Conservation (phyloP, 1,140 invertebrate species). For the Ladona fulva region DNA sequence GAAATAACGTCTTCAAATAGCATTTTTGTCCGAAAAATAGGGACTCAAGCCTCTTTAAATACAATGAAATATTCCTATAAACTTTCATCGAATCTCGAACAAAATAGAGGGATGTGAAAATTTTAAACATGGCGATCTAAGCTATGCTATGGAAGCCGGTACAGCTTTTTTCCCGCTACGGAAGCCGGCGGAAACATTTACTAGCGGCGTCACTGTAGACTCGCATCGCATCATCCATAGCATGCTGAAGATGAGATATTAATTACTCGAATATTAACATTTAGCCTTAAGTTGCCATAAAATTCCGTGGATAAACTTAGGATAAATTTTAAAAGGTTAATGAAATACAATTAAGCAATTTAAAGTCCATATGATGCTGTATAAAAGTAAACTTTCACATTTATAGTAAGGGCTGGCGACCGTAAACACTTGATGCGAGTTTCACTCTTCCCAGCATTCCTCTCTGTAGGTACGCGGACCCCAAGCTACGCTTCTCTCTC, state of each 20-base stretch:
- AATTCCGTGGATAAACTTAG: too few relatives aligned
- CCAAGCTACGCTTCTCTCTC: slow-evolving; percentile 8
- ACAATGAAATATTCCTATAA: too few relatives aligned
- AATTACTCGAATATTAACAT: too few relatives aligned
- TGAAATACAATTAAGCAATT: too few relatives aligned
- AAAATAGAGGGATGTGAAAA: too few relatives aligned
- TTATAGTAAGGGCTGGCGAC: background rate
- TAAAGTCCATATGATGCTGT: background rate
- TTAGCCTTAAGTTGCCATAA: too few relatives aligned
- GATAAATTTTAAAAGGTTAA: too few relatives aligned
- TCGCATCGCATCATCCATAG: background rate
- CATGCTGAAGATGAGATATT: too few relatives aligned
- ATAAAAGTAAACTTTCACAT: background rate
- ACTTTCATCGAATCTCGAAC: too few relatives aligned
- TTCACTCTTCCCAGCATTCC: background rate
- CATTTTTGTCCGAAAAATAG: too few relatives aligned
- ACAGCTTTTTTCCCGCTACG: background rate
- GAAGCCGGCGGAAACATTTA: background rate
- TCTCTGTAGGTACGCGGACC: background rate
- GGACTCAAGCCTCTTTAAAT: too few relatives aligned
- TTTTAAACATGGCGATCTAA: slow-evolving; percentile 28
- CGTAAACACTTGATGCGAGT: background rate
- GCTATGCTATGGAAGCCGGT: slow-evolving; percentile 16
- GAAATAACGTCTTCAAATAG: too few relatives aligned
- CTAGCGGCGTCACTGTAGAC: background rate